Evolutionary conservation across 2,888 invertebrate species (phyloP).

Genomic region (Chloromyia formosa): DNA sequence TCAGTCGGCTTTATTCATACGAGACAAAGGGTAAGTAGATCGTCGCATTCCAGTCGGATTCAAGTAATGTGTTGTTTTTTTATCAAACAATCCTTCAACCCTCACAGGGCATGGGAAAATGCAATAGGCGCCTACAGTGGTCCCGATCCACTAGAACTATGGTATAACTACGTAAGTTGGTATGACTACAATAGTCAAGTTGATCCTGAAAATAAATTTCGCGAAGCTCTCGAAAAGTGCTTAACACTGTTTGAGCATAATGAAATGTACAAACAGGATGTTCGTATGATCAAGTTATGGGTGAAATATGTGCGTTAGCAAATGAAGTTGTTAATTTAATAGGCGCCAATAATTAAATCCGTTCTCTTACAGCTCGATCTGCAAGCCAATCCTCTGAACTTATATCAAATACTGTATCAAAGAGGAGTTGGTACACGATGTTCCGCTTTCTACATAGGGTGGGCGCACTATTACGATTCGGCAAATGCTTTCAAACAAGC

Average conservation of each 20-base stretch:
- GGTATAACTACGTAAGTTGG: constrained; percentile 93
- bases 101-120: constrained; percentile 81
- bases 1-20: constrained; percentile 58
- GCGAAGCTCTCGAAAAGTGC: constrained; percentile 86
- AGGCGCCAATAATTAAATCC: neutral
- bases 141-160: constrained; percentile 87
- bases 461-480: constrained; percentile 89
- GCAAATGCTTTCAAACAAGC: constrained; percentile 84
- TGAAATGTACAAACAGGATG: constrained; percentile 84
- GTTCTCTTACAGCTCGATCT: constrained; percentile 72
- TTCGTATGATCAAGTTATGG: constrained; percentile 87
- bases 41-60: neutral
- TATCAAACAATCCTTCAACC: neutral
- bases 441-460: constrained; percentile 85
- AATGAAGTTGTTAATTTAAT: neutral
- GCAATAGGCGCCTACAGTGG: constrained; percentile 84
- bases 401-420: constrained; percentile 83
- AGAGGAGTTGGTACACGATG: constrained; percentile 83
- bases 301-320: constrained; percentile 85
- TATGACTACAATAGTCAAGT: constrained; percentile 78
- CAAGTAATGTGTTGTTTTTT: neutral
- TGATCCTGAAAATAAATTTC: constrained; percentile 92
- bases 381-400: constrained; percentile 78
- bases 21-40: constrained; percentile 58
- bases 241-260: constrained; percentile 83